Conservation (phyloP, 2,113 vertebrate genomes). For the Hypomesus transpacificus region DNA sequence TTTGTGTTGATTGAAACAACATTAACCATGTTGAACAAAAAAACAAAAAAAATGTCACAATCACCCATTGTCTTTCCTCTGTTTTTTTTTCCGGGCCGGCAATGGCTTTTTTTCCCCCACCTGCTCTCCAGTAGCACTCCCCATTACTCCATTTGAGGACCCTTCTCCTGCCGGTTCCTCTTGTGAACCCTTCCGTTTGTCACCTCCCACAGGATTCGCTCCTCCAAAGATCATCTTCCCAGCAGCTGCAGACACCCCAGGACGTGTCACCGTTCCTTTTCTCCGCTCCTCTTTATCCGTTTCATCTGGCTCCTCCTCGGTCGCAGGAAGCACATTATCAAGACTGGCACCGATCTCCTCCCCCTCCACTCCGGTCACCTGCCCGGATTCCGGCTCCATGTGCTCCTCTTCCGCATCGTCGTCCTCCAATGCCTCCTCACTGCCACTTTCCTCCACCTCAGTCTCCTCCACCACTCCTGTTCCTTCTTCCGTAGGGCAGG, state of each 20-base stretch:
- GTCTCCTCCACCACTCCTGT: no score
- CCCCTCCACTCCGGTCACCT: no score
- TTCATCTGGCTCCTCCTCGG: no score
- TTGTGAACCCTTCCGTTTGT: neutral
- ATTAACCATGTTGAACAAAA: neutral
- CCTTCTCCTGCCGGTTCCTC: neutral
- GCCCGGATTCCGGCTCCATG: no score
- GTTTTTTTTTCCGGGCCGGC: neutral
- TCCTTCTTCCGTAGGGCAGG: no score
- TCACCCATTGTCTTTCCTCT: neutral
- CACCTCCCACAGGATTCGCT: neutral
- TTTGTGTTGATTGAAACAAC: neutral
- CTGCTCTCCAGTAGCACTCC: neutral
- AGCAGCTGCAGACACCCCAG: no score
- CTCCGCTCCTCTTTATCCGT: no score
- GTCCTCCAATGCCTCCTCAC: no score
- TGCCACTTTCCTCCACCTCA: no score
- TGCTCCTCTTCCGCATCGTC: no score
- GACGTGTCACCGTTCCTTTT: no score
- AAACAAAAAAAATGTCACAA: neutral
- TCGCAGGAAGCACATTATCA: neutral
- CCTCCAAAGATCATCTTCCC: neutral
- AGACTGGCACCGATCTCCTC: neutral
- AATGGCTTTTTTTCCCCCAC: neutral
- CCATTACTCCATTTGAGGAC: neutral